A percentile compares a stretch with the other conserved stretches of the same genome.
These are phyloP conservation scores for Cynodonichthys magdalenae DNA, from an alignment of 2,797 vertebrate genomes.

Conservation along the genomic window DNA sequence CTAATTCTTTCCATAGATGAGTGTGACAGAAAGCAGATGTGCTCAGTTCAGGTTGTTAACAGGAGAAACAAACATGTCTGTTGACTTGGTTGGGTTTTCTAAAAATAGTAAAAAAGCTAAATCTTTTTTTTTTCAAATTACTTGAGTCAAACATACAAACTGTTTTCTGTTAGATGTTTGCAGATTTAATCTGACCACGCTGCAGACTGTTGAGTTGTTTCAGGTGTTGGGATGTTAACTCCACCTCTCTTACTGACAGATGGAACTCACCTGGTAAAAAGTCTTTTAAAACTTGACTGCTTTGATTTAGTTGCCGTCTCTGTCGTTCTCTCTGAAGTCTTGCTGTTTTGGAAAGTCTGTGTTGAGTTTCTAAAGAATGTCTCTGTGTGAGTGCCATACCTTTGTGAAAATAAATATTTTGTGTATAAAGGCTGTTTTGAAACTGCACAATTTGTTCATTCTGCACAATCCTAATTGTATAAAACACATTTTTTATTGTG, in stretches of 20 bases:
- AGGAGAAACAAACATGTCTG: background rate
- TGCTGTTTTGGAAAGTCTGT: background rate
- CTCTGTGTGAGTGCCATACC: background rate
- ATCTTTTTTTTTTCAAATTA: background rate
- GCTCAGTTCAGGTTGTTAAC: background rate
- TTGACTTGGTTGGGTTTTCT: background rate
- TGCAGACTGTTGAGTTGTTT: background rate
- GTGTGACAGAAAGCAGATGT: conserved; percentile 5
- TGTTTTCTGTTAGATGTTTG: background rate
- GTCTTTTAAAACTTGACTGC: background rate
- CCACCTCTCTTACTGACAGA: background rate
- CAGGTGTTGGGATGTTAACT: background rate
- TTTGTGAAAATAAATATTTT: background rate
- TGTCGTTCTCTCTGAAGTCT: background rate
- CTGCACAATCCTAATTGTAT: background rate
- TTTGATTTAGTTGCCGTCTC: background rate
- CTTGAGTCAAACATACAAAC: background rate
- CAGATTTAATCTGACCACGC: too few species aligned
- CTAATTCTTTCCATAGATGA: background rate
- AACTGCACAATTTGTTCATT: background rate
- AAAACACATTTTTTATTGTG: too few species aligned
- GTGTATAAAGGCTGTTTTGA: background rate
- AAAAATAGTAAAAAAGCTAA: background rate
- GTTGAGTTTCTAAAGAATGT: background rate
- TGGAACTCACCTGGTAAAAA: conserved; percentile 1